phyloP scores from a whole-genome alignment of 2,888 invertebrate genomes.

The Tricholauxania praeusta region DNA sequence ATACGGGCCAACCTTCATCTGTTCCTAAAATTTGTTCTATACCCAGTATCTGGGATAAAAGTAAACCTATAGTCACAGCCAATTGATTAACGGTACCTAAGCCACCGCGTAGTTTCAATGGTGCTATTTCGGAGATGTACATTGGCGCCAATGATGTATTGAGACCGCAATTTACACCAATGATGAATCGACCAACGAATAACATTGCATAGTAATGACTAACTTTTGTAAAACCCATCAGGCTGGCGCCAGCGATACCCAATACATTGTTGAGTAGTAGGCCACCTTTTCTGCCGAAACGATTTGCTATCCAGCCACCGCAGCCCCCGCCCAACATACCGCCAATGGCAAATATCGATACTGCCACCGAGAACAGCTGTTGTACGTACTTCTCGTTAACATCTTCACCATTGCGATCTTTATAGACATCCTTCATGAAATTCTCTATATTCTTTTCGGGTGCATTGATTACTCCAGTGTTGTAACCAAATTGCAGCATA shows the following conservation, averaged over 20 bases:
- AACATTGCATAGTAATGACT: constrained; percentile 95
- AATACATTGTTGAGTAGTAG: constrained; percentile 93
- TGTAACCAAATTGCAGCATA: constrained; percentile 96
- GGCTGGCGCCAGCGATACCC: constrained; percentile 91
- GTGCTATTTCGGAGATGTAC: constrained; percentile 99
- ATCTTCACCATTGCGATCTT: constrained; percentile 87
- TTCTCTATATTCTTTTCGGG: constrained; percentile 94
- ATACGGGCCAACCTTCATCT: constrained; percentile 92
- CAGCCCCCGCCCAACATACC: constrained; percentile 98
- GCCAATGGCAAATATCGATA: constrained; percentile 98
- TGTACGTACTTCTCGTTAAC: constrained; percentile 86
- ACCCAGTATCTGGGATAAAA: constrained; percentile 94
- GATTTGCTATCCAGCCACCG: constrained; percentile 96
- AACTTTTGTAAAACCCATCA: constrained; percentile 96
- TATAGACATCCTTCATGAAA: constrained; percentile 94
- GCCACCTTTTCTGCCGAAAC: constrained; percentile 97
- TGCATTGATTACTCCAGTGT: constrained; percentile 96
- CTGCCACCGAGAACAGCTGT: constrained; percentile 90
- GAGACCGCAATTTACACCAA: constrained; percentile 97
- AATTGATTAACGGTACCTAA: constrained; percentile 96
- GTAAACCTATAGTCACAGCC: constrained; percentile 94
- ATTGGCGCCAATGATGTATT: constrained; percentile 98
- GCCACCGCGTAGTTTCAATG: constrained; percentile 93
- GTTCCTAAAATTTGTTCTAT: constrained; percentile 96
- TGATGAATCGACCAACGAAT: constrained; percentile 96